Evolutionary conservation across 2,888 invertebrate genomes (phyloP).

Genomic region (Ditula angustiorana): DNA sequence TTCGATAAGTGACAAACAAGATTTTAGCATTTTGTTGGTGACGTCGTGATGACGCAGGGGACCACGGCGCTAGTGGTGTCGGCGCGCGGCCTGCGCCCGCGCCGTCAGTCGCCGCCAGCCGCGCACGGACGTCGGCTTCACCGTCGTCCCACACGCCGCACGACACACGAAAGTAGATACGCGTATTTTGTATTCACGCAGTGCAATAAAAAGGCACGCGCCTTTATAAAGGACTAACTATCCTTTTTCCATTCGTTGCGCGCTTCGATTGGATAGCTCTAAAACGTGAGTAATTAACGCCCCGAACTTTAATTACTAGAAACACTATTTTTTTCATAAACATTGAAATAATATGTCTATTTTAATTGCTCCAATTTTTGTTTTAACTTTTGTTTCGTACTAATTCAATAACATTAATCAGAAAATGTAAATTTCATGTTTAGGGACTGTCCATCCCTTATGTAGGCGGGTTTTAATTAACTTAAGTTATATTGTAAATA

Average conservation of each 20-base stretch:
- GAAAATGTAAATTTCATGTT: not conserved
- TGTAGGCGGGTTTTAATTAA: slow-evolving; percentile 19
- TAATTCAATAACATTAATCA: slow-evolving; percentile 9
- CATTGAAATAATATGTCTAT: not conserved
- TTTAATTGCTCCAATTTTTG: not conserved
- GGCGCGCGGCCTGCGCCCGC: slow-evolving; percentile 50
- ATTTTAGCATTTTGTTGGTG: slow-evolving; percentile 40
- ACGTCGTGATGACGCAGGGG: slow-evolving; percentile 52
- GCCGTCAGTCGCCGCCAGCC: slow-evolving; percentile 65
- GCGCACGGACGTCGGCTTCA: slow-evolving; percentile 63
- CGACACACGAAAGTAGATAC: slow-evolving; percentile 71
- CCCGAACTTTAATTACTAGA: not conserved
- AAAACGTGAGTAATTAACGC: slow-evolving; percentile 54
- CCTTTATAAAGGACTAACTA: slow-evolving; percentile 62
- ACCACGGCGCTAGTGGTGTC: slow-evolving; percentile 34
- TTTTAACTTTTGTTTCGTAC: too few relatives aligned
- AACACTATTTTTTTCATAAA: too few relatives aligned
- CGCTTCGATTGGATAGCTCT: slow-evolving; percentile 50
- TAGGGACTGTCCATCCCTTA: not conserved
- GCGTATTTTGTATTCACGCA: slow-evolving; percentile 70
- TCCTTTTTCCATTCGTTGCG: slow-evolving; percentile 57
- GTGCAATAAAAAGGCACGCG: slow-evolving; percentile 59
- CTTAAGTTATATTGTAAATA: not conserved
- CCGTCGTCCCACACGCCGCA: slow-evolving; percentile 58
- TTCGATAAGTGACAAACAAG: slow-evolving; percentile 18